Evolutionary conservation across 2,113 vertebrate genomes (phyloP).

Genomic region (Calonectris borealis): DNA sequence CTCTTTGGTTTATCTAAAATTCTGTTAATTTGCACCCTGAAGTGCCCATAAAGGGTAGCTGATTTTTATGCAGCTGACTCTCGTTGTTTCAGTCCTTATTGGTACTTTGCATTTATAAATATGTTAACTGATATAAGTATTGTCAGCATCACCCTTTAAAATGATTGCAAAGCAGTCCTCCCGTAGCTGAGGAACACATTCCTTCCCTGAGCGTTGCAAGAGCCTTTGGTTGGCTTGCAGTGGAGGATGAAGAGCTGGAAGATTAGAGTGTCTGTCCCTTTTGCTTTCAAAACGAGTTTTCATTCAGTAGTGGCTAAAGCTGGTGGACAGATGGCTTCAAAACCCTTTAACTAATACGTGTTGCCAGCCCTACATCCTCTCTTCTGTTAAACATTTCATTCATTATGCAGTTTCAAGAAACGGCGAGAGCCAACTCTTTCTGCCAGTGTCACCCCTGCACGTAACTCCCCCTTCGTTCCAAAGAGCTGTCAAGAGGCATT

Average conservation of each 20-base stretch:
- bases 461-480: conserved; percentile 44
- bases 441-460: conserved; percentile 47
- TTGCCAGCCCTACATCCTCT: conserved; percentile 63
- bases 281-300: conserved; percentile 35
- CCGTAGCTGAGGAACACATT: neutral
- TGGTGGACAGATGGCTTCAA: conserved; percentile 61
- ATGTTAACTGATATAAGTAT: neutral
- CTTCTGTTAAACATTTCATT: conserved; percentile 60
- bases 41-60: neutral
- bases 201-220: neutral
- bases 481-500: conserved; percentile 64
- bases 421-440: conserved; percentile 39
- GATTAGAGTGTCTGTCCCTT: conserved; percentile 40
- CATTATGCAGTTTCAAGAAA: conserved; percentile 48
- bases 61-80: neutral
- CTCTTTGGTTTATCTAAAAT: neutral
- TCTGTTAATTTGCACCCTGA: neutral
- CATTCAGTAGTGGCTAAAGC: conserved; percentile 55
- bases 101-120: neutral
- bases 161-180: neutral
- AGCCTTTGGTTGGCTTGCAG: neutral
- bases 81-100: neutral
- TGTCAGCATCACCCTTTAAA: neutral
- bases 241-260: conserved; percentile 29
- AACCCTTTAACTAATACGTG: conserved; percentile 61